phyloP scores from a whole-genome alignment of 2,113 vertebrate genomes.

The Chroicocephalus ridibundus region DNA sequence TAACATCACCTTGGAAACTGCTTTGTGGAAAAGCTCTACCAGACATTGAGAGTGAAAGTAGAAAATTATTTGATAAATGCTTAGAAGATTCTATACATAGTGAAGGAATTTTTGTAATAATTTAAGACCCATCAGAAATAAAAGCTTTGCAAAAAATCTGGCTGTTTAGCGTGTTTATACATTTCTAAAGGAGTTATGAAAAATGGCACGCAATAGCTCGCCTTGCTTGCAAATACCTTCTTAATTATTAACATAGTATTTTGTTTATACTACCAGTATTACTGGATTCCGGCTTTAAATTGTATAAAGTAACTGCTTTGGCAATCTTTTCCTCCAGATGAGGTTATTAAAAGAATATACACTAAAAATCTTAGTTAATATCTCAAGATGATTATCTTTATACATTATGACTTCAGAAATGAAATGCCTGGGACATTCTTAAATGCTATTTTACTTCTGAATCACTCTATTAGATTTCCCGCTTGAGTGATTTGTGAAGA shows the following conservation, averaged over 20 bases:
- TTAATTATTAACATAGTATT: background rate
- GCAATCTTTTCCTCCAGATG: background rate
- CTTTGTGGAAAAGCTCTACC: conserved; percentile 68
- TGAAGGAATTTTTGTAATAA: conserved; percentile 39
- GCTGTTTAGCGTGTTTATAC: background rate
- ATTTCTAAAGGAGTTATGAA: background rate
- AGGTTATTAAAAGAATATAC: background rate
- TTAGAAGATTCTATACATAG: background rate
- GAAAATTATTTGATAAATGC: conserved; percentile 70
- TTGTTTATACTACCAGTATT: background rate
- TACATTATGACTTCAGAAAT: conserved; percentile 30
- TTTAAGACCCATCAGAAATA: background rate
- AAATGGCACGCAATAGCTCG: background rate
- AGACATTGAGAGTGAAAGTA: conserved; percentile 56
- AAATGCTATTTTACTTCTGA: conserved; percentile 76
- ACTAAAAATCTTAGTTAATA: conserved; percentile 20
- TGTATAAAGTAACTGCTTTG: background rate
- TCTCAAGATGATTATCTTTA: background rate
- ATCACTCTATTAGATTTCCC: conserved; percentile 79
- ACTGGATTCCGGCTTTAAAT: background rate
- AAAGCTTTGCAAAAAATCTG: background rate
- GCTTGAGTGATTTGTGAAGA: conserved; percentile 78
- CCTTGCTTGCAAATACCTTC: background rate
- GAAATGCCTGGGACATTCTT: conserved; percentile 68
- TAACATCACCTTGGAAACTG: conserved; percentile 79